Percentiles rank a stretch among this genome's conserved stretches.
Conservation (phyloP, 2,888 invertebrate species). For the Cinara cedri region DNA sequence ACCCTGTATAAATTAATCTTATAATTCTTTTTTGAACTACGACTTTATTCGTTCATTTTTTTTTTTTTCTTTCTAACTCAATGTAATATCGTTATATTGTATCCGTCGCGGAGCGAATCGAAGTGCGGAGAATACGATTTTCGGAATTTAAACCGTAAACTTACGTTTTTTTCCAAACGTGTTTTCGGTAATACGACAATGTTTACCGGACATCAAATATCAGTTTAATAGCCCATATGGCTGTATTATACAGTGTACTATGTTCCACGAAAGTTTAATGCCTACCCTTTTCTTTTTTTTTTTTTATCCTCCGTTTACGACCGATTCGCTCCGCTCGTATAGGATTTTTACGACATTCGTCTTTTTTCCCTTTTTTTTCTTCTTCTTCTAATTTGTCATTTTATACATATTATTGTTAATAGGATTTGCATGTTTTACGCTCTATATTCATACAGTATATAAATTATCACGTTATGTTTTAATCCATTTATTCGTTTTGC, state of each 20-base stretch:
- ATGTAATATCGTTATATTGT: too few species aligned
- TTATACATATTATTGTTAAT: constrained; percentile 8
- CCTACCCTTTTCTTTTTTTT: too few species aligned
- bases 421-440: constrained; percentile 42
- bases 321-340: constrained; percentile 17
- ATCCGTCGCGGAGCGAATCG: constrained; percentile 2
- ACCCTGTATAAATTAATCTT: too few species aligned
- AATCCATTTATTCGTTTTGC: constrained; percentile 27
- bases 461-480: constrained; percentile 23
- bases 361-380: background rate
- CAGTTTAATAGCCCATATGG: constrained; percentile 40
- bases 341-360: constrained; percentile 29
- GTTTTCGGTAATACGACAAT: too few species aligned
- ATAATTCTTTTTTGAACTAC: too few species aligned
- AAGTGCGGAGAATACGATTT: background rate
- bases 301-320: constrained; percentile 1
- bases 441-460: background rate
- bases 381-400: background rate
- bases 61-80: background rate
- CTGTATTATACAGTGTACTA: background rate
- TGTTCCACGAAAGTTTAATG: constrained; percentile 33
- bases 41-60: background rate
- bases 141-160: background rate
- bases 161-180: too few species aligned
- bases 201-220: too few species aligned